Conservation (phyloP, 2,113 vertebrate genomes). For the Esox niger region DNA sequence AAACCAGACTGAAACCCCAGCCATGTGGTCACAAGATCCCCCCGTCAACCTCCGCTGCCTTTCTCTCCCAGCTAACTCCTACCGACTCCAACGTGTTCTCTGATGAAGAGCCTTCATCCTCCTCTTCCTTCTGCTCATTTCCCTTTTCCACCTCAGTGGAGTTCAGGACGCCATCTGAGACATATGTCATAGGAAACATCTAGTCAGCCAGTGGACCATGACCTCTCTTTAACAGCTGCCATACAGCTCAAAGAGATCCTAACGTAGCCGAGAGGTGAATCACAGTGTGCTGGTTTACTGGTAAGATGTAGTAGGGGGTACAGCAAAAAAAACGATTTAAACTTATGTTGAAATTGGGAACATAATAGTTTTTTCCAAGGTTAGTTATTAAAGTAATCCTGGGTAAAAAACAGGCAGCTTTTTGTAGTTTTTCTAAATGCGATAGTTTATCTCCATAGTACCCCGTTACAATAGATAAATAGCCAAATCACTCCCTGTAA, state of each 20-base stretch:
- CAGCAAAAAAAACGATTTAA: conserved; percentile 21
- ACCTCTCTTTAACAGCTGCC: conserved; percentile 22
- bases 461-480: too few species aligned
- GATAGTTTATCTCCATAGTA: too few species aligned
- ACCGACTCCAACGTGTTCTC: too few species aligned
- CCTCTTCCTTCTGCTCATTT: too few species aligned
- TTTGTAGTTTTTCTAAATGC: too few species aligned
- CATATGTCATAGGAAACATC: conserved; percentile 42
- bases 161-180: conserved; percentile 35
- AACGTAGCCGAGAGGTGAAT: conserved; percentile 16
- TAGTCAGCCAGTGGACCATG: conserved; percentile 34
- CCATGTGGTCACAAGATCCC: conserved; percentile 20
- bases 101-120: too few species aligned
- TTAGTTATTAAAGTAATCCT: neutral
- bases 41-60: conserved; percentile 21
- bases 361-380: neutral
- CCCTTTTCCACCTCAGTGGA: too few species aligned
- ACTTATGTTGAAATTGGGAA: neutral
- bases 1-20: conserved; percentile 30
- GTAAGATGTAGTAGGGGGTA: too few species aligned
- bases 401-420: too few species aligned
- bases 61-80: too few species aligned
- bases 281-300: neutral
- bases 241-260: conserved; percentile 18
- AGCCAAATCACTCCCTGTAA: too few species aligned